These are phyloP conservation scores for Sinotaia quadrata DNA, from an alignment of 2,888 invertebrate species.

Conservation along the genomic window DNA sequence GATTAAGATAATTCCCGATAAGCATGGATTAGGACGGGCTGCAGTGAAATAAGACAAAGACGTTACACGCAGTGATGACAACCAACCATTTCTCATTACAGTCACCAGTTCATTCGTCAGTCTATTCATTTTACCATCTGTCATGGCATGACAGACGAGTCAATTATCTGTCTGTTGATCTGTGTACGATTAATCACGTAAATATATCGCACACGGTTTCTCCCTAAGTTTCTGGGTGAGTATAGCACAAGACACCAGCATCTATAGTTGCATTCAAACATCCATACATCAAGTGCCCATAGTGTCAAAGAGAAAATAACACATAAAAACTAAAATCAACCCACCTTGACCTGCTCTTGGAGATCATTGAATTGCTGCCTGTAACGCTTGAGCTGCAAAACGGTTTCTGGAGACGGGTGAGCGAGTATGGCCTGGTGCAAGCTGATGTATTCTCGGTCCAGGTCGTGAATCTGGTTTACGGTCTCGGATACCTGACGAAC, in stretches of 20 bases:
- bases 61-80: too few relatives aligned
- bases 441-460: conserved; percentile 20
- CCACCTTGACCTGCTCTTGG: conserved; percentile 17
- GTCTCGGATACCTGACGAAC: neutral
- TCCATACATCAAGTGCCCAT: neutral
- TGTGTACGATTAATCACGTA: too few relatives aligned
- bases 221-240: neutral
- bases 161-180: too few relatives aligned
- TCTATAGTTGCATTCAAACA: neutral
- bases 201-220: too few relatives aligned
- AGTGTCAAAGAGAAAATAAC: neutral
- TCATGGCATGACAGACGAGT: too few relatives aligned
- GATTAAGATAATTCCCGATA: too few relatives aligned
- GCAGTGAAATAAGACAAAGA: too few relatives aligned
- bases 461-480: conserved; percentile 10
- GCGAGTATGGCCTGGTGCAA: neutral
- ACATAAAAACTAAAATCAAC: neutral
- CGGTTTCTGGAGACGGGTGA: conserved; percentile 22
- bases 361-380: conserved; percentile 2
- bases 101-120: too few relatives aligned
- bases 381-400: conserved; percentile 24
- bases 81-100: too few relatives aligned
- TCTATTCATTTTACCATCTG: too few relatives aligned
- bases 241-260: neutral
- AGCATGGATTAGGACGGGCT: too few relatives aligned